These are phyloP conservation scores for Lycocerus yunnanus DNA, from an alignment of 2,888 invertebrate species.

Conservation along the genomic window DNA sequence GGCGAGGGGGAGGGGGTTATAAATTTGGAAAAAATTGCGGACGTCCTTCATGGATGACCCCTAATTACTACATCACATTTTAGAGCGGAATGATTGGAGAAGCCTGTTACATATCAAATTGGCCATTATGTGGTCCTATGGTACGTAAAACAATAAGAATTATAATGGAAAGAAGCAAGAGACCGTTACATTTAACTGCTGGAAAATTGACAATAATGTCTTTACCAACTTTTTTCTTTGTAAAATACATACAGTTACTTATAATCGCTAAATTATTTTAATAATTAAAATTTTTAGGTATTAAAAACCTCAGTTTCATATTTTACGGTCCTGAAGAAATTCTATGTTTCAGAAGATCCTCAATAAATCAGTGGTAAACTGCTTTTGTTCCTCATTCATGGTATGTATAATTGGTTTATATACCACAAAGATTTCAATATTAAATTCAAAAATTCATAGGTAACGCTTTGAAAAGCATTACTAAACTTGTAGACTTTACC, in stretches of 20 bases:
- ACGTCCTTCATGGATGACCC: too few species aligned
- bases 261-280: background rate
- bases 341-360: background rate
- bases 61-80: too few species aligned
- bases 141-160: background rate
- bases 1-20: too few species aligned
- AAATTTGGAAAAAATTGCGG: too few species aligned
- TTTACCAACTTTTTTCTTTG: background rate
- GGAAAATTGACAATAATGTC: background rate
- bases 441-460: too few species aligned
- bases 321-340: background rate
- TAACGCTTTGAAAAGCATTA: too few species aligned
- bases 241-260: background rate
- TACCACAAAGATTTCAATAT: too few species aligned
- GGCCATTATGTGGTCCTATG: background rate
- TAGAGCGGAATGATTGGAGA: background rate
- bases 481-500: too few species aligned
- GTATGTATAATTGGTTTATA: too few species aligned
- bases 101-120: background rate
- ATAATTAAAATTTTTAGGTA: background rate
- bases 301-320: background rate
- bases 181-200: background rate
- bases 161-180: background rate
- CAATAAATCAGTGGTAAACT: too few species aligned
- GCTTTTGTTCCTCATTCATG: too few species aligned